Base-by-base conservation (phyloP, 1,140 invertebrate genomes). In the Coenobita brevimanus region DNA sequence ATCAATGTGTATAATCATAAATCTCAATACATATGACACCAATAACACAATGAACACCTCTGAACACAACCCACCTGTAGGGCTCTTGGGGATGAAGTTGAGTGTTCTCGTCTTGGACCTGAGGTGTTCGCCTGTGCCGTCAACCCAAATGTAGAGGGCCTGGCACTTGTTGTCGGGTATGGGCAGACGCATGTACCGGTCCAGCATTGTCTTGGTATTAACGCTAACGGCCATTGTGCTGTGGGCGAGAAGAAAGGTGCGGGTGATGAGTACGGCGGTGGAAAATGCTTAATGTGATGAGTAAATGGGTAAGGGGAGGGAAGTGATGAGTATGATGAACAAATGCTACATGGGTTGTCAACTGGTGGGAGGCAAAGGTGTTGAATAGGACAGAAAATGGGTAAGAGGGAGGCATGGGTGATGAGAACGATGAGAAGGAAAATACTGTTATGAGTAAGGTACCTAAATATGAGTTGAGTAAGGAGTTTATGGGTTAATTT, bases 61-160 rank as follows among this genome's bases (percentile, higher is more conserved):
- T 33, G 24, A 38, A 2, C 3, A 43, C 21, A 17, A 17, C 75
- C 91, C 89, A 95, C 95, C 94, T 93, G 95, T 94, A 0, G 96
- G 94, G 82, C 93, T 92, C 89, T 95, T 95, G 0, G 97, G 97
- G 36, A 96, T 93, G 90, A 95, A 96, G 91, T 96, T 95, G 57
- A 98, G 91, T 0, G 98, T 99, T 88, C 96, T 94, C 17, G 97
- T 97, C 92, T 99, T 99, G 92, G 95, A 95, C 84, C 98, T 94
- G 3, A 99, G 91, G 89, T 96, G 94, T 92, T 99, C 97, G 1
- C 97, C 97, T 0, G 96, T 96, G 3, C 98, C 98, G 92, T 99
- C 98, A 88, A 99, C 98, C 98, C 98, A 99, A 54, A 99, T 95
- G 93, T 99, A 99, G 89, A 96, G 97, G 0, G 95, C 96, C 92